Percentiles rank a stretch among this genome's conserved stretches.
Evolutionary conservation across 2,113 vertebrate species (phyloP).

Genomic region (Dasyornis broadbenti): DNA sequence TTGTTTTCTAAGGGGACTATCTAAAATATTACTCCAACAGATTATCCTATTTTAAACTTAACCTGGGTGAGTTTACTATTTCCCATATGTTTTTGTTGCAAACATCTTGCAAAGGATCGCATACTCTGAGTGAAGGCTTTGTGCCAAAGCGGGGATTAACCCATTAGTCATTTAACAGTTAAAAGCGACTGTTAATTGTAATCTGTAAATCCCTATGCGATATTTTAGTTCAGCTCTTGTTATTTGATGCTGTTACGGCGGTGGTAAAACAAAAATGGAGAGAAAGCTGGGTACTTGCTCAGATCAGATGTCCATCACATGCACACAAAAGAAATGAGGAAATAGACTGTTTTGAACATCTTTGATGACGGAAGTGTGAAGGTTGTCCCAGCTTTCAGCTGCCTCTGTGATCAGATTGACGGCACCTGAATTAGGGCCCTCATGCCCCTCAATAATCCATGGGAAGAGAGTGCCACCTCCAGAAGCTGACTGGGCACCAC

Average conservation of each 20-base stretch:
- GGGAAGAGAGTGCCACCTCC: not conserved
- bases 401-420: not conserved
- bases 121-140: not conserved
- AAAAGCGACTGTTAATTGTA: not conserved
- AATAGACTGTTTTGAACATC: not conserved
- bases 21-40: not conserved
- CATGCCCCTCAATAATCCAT: not conserved
- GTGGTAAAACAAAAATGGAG: not conserved
- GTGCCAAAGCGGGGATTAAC: constrained; percentile 26
- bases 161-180: constrained; percentile 32
- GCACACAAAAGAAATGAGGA: not conserved
- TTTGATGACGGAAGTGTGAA: not conserved
- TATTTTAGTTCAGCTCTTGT: not conserved
- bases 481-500: not conserved
- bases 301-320: not conserved
- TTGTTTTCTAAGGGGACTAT: not conserved
- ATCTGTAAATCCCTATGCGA: not conserved
- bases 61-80: constrained; percentile 24
- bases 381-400: not conserved
- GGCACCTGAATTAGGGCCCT: not conserved
- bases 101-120: constrained; percentile 22
- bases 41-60: constrained; percentile 3
- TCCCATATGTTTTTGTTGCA: constrained; percentile 15
- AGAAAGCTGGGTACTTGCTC: not conserved
- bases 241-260: not conserved